phyloP scores from a whole-genome alignment of 2,113 vertebrate species.

The Syrrhaptes paradoxus region DNA sequence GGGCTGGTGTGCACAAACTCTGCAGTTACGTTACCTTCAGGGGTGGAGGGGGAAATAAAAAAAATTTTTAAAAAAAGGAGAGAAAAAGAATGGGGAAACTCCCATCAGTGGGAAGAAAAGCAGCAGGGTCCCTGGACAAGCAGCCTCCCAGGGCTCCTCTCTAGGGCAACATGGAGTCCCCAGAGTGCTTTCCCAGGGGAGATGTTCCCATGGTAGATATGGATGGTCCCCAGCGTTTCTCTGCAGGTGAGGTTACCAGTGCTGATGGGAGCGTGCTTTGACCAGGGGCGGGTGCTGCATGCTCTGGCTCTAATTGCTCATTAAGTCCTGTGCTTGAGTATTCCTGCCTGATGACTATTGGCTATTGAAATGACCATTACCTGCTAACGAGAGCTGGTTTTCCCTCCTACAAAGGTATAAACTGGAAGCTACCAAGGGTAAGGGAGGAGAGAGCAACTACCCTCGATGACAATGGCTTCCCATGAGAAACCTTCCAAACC shows the following conservation, averaged over 20 bases:
- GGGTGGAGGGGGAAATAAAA: too few species aligned
- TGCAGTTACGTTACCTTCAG: too few species aligned
- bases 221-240: not conserved
- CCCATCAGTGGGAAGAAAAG: not conserved
- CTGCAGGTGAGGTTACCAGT: not conserved
- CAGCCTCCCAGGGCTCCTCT: not conserved
- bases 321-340: not conserved
- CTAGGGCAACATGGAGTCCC: not conserved
- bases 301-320: not conserved
- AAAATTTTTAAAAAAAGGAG: not conserved
- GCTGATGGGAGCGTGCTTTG: not conserved
- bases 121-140: not conserved
- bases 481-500: not conserved
- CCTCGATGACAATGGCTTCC: not conserved
- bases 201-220: not conserved
- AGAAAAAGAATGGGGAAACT: not conserved
- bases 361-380: not conserved
- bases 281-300: not conserved
- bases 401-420: not conserved
- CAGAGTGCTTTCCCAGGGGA: not conserved
- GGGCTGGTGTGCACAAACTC: too few species aligned
- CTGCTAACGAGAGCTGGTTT: not conserved
- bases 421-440: not conserved
- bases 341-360: not conserved
- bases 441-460: not conserved